A percentile compares a stretch with the other conserved stretches of the same genome.
Conservation (phyloP, 2,113 vertebrate genomes). For the Anser brachyrhynchus region DNA sequence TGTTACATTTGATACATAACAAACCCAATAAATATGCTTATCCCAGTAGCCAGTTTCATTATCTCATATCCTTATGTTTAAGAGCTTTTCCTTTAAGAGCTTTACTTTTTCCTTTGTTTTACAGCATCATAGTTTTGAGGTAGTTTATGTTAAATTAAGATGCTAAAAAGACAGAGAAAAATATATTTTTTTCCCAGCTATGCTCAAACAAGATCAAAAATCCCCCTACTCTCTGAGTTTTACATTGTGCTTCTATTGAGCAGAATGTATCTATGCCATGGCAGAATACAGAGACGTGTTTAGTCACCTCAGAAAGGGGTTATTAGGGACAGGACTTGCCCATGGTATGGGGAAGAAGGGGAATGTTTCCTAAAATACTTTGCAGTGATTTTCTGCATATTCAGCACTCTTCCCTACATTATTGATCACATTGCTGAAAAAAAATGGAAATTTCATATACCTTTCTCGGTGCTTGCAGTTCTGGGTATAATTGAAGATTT, state of each 20-base stretch:
- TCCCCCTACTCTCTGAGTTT: neutral
- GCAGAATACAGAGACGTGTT: neutral
- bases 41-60: conserved; percentile 76
- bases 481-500: neutral
- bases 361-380: neutral
- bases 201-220: neutral
- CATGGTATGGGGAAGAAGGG: neutral
- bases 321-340: neutral
- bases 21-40: conserved; percentile 84
- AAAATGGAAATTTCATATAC: neutral
- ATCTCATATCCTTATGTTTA: conserved; percentile 74
- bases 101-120: conserved; percentile 23
- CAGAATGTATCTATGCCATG: neutral
- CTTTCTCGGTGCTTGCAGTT: neutral
- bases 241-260: neutral
- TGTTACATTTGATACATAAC: conserved; percentile 83
- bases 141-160: conserved; percentile 46
- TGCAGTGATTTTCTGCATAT: neutral
- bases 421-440: neutral
- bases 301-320: neutral
- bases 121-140: neutral
- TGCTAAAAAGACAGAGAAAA: neutral
- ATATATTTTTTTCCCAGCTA: neutral
- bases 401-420: neutral
- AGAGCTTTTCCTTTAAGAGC: conserved; percentile 65